phyloP scores from a whole-genome alignment of 2,113 vertebrate species.

The Monopterus albus region DNA sequence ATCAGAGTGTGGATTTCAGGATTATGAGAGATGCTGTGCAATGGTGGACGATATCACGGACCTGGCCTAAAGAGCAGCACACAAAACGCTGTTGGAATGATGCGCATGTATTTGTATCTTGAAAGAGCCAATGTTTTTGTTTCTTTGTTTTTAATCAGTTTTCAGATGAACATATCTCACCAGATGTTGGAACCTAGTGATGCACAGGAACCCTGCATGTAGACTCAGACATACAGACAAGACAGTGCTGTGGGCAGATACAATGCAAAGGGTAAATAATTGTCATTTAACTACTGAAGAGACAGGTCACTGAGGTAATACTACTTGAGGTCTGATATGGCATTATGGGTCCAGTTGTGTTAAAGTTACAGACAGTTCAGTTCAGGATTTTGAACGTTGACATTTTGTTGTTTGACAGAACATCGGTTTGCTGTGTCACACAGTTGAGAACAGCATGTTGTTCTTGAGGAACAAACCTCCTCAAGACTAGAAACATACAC shows the following conservation, averaged over 20 bases:
- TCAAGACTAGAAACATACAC: constrained; percentile 48
- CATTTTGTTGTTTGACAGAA: constrained; percentile 26
- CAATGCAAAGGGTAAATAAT: constrained; percentile 3
- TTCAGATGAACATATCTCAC: not conserved
- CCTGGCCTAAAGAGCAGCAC: not conserved
- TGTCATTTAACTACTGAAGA: constrained; percentile 4
- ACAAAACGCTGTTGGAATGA: no score
- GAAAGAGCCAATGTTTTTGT: no score
- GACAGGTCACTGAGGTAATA: constrained; percentile 60
- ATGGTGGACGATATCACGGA: not conserved
- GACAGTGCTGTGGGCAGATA: constrained; percentile 11
- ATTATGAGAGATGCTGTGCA: not conserved
- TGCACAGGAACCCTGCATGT: constrained; percentile 43
- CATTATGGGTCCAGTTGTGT: constrained; percentile 53
- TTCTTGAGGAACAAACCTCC: constrained; percentile 40
- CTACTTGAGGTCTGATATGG: constrained; percentile 62
- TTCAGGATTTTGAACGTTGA: constrained; percentile 32
- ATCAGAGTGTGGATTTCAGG: not conserved
- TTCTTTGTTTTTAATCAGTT: no score
- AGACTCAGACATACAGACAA: constrained; percentile 23
- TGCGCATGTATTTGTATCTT: no score
- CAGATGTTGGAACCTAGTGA: not conserved
- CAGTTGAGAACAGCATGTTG: constrained; percentile 11
- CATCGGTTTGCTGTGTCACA: constrained; percentile 33
- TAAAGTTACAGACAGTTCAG: constrained; percentile 33